Evolutionary conservation across 2,888 invertebrate species (phyloP), one percentile per base, ranked within the genome.

Genomic region (Yponomeuta cagnagella): DNA sequence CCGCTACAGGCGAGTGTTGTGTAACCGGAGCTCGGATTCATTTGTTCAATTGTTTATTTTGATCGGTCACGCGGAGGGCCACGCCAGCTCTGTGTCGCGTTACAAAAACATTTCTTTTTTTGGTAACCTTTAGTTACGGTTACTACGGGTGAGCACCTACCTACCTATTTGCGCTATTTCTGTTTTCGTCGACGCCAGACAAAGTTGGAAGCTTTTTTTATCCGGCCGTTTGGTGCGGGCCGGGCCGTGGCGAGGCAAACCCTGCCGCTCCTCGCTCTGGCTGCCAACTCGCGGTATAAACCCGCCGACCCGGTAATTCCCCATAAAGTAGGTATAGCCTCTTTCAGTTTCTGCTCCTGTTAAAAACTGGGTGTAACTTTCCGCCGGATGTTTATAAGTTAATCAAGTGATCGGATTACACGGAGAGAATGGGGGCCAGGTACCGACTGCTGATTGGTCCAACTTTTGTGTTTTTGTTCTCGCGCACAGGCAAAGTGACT

Each of bases 31-130:
- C 52, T 8, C 52, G 52, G 52, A 58, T 58, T 58, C 52, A 12
- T 58, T 58, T 58, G 52, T 58, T 15, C 52, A 58, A 58, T 58
- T 58, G 52, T 58, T 58, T 58, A 58, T 58, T 58, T 58, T 58
- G 52, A 58, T 58, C 52, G 52, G 52, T 58, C 52, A 58, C 52
- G 52, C 52, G 52, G 52, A 58, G 52, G 52, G 52, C 12, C 52
- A 58, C 52, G 52, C 52, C 52, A 58, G 52, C 52, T 58, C 52
- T 58, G 52, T 58, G 52, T 58, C 52, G 15, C 52, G 52, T 15
- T 58, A 15, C 52, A 58, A 58, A 15, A 58, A 58, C 15, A 58
- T 58, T 58, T 15, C 1, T 58, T 58, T 58, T 52, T 58, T 58
- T 5, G 52, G 52, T 15, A 58, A 58, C 52, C 3, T 58, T 58